A percentile compares a stretch with the other conserved stretches of the same genome.
phyloP scores from a whole-genome alignment of 2,888 invertebrate species.

The Conchocele bisecta region DNA sequence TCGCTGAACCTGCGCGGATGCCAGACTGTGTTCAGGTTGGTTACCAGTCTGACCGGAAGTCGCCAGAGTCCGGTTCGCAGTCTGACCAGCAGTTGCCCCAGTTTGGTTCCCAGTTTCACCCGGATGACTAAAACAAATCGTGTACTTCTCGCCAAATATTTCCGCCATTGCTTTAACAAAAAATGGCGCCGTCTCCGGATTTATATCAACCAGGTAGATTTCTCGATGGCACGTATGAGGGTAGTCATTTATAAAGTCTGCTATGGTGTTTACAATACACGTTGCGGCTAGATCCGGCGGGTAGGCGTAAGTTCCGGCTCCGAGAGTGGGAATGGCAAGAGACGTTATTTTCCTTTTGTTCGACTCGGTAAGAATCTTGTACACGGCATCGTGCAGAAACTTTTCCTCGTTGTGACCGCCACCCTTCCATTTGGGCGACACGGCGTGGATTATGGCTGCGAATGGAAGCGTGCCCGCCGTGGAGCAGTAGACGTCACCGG shows the following conservation, averaged over 20 bases:
- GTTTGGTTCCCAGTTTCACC: no score
- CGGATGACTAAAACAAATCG: no score
- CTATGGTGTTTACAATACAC: conserved; percentile 34
- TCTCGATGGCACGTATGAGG: conserved; percentile 24
- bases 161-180: conserved; percentile 5
- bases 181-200: background rate
- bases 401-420: conserved; percentile 51
- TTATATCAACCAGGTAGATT: conserved; percentile 31
- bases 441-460: conserved; percentile 63
- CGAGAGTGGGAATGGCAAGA: conserved; percentile 73
- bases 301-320: conserved; percentile 71
- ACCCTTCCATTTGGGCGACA: conserved; percentile 64
- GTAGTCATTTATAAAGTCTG: conserved; percentile 24
- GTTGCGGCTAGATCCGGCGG: conserved; percentile 54
- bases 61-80: no score
- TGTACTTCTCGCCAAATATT: background rate
- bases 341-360: conserved; percentile 38
- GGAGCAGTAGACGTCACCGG: conserved; percentile 58
- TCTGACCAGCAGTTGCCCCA: no score
- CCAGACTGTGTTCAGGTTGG: no score
- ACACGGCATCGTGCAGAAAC: conserved; percentile 52
- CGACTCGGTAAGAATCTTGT: conserved; percentile 48
- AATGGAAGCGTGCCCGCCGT: conserved; percentile 57
- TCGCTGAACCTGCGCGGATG: no score
- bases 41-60: no score